Evolutionary conservation across 2,888 invertebrate species (phyloP), one percentile per base, ranked within the genome.

Genomic region (Trimorus sp.): DNA sequence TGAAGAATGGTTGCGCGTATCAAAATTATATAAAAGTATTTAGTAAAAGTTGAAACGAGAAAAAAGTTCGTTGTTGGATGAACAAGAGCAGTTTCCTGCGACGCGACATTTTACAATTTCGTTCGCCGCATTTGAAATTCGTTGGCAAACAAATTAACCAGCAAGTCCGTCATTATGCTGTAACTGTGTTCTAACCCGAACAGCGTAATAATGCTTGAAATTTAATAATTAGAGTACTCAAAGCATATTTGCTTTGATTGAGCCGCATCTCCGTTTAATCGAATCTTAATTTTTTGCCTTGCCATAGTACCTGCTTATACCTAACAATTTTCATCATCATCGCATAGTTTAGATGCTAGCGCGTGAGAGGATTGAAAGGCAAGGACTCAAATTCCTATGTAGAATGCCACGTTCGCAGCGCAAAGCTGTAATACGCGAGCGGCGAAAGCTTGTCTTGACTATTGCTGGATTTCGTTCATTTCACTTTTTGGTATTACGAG

Each of bases 171-270:
- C n/a, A 48, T 48, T 48, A 14, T 12, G n/a, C 3, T n/a, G n/a
- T 12, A 48, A 48, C 48, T 12, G n/a, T 12, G 48, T 37, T 36
- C 26, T 26, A 48, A 37, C 54, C 7, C 5, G 11, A 60, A 26
- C 60, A 26, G 4, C 14, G 14, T 40, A 70, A 5, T 63, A 63
- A 63, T 63, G 63, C 69, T 56, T 37, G 70, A 70, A 70, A 77
- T 70, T 65, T 78, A 53, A 60, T 78, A 71, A 71, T 71, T 48
- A 66, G 26, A 60, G 42, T 59, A 65, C 60, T 71, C 66, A 66
- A 78, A 70, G 71, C 78, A 78, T 78, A 78, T 42, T 71, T 71
- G 65, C 78, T 78, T 78, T 78, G 78, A 78, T 78, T 71, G 65
- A 71, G 26, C 70, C 45, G 63, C 48, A 51, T 59, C 71, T 66